These are phyloP conservation scores for Gallinago undulata DNA, from an alignment of 2,113 vertebrate species.

Conservation along the genomic window DNA sequence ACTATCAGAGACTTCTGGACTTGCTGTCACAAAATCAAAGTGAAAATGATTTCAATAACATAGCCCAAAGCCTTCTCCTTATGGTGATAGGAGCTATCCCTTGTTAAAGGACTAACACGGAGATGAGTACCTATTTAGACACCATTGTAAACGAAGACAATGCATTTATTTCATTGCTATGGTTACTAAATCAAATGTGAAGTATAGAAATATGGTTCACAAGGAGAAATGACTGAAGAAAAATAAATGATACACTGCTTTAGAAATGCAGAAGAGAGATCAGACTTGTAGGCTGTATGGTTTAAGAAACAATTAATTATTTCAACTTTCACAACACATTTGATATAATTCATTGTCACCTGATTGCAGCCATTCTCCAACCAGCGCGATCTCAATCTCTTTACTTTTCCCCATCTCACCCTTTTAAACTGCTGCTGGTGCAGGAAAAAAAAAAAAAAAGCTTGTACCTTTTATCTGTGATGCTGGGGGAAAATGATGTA, in stretches of 20 bases:
- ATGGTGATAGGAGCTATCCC: background rate
- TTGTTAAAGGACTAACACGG: slow-evolving; percentile 12
- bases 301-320: slow-evolving; percentile 57
- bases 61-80: background rate
- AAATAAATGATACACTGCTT: background rate
- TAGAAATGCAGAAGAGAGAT: background rate
- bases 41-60: slow-evolving; percentile 9
- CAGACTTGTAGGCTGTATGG: slow-evolving; percentile 1
- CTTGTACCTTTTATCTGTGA: background rate
- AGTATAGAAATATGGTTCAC: slow-evolving; percentile 31
- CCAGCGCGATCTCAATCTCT: background rate
- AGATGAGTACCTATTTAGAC: slow-evolving; percentile 56
- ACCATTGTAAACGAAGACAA: slow-evolving; percentile 61
- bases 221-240: background rate
- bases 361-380: background rate
- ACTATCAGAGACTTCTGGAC: slow-evolving; percentile 9
- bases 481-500: background rate
- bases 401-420: background rate
- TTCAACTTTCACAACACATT: background rate
- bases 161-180: slow-evolving; percentile 65
- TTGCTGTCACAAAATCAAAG: slow-evolving; percentile 31
- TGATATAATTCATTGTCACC: background rate
- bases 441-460: background rate
- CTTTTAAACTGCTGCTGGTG: background rate
- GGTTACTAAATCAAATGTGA: slow-evolving; percentile 51